These are phyloP conservation scores for Hoplodrina blanda DNA, from an alignment of 2,888 invertebrate genomes.

Conservation along the genomic window DNA sequence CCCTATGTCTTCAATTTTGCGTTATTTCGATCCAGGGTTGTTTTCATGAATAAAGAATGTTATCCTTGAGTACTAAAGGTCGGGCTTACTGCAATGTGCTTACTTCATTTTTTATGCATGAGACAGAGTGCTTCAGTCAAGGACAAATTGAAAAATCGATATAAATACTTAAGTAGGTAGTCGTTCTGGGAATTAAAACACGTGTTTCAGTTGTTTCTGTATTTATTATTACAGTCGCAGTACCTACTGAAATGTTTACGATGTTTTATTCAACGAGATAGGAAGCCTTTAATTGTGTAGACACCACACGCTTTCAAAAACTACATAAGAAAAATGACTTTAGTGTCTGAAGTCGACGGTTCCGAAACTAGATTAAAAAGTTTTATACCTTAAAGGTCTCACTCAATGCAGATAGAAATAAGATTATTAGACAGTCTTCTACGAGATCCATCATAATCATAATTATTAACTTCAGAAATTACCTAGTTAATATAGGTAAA, in stretches of 20 bases:
- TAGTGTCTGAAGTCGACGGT: no score
- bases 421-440: background rate
- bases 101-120: slow-evolving; percentile 54
- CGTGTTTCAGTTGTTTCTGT: slow-evolving; percentile 26
- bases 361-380: no score
- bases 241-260: background rate
- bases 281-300: background rate
- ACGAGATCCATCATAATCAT: no score
- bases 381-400: no score
- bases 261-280: background rate
- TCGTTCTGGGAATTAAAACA: slow-evolving; percentile 41
- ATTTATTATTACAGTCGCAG: background rate
- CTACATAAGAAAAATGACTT: no score
- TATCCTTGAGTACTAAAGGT: slow-evolving; percentile 44
- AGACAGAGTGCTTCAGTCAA: slow-evolving; percentile 39
- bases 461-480: background rate
- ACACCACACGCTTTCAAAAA: no score
- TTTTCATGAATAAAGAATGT: slow-evolving; percentile 50
- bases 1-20: slow-evolving; percentile 14
- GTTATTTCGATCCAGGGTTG: slow-evolving; percentile 23
- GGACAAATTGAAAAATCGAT: slow-evolving; percentile 48
- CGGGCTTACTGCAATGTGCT: slow-evolving; percentile 48
- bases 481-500: background rate
- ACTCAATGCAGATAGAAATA: no score
- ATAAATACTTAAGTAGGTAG: slow-evolving; percentile 8